Evolutionary conservation across 2,113 vertebrate genomes (phyloP).

Genomic region (Cochlearius cochlearius): DNA sequence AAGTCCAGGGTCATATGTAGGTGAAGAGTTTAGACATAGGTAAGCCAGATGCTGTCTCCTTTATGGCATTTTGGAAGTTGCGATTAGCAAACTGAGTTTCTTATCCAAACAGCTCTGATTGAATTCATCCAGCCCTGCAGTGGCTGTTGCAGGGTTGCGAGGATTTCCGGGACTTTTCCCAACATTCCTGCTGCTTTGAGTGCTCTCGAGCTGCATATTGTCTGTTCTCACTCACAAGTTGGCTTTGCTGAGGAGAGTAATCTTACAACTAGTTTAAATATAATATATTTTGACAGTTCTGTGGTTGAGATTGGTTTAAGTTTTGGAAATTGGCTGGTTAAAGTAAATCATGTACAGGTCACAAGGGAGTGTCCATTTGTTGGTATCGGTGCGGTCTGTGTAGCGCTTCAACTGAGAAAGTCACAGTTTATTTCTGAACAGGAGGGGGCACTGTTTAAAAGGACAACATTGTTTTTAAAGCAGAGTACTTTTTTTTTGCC

Average conservation of each 20-base stretch:
- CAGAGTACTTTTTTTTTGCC: neutral
- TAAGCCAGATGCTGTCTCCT: slow-evolving; percentile 1
- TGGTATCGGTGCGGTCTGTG: neutral
- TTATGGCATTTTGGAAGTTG: neutral
- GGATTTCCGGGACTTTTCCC: neutral
- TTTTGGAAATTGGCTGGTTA: slow-evolving; percentile 16
- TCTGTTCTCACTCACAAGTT: slow-evolving; percentile 20
- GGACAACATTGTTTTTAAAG: slow-evolving; percentile 15
- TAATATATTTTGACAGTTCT: slow-evolving; percentile 22
- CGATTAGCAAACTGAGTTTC: neutral
- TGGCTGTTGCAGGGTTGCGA: neutral
- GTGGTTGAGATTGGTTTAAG: slow-evolving; percentile 10
- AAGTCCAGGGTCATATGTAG: neutral
- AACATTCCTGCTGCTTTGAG: neutral
- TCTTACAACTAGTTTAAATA: slow-evolving; percentile 3
- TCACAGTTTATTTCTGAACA: neutral
- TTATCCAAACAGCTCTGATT: neutral
- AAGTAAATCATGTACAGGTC: neutral
- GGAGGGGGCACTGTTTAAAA: slow-evolving; percentile 73
- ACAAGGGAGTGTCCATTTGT: neutral
- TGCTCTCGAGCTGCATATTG: neutral
- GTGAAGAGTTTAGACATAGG: neutral
- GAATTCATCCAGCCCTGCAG: neutral
- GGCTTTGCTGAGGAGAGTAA: slow-evolving; percentile 37
- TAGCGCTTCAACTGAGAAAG: accelerated